Evolutionary conservation across 2,797 vertebrate species (phyloP), one percentile per base, ranked within the genome.

Genomic region (Dendrocincla fuliginosa): DNA sequence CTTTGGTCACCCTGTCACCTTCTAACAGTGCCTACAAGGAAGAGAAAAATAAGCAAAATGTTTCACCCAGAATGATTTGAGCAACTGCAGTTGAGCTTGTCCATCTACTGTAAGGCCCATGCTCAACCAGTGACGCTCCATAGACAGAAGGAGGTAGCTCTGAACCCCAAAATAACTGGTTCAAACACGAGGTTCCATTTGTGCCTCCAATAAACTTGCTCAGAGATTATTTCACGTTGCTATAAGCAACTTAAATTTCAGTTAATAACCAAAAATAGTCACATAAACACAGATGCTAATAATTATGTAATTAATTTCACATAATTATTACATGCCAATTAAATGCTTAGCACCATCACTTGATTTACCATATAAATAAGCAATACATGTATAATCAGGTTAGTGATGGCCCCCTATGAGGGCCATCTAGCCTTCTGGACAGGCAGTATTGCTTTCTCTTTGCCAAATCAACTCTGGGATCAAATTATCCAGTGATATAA

Each of bases 341-440:
- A 93, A 95, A 91, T 90, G 33, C 18, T 42, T 84, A 91, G 73
- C 41, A 76, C 61, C 15, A 33, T 39, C 49, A 93, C 65, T 75
- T 91, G 75, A 83, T 89, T 90, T 74, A 81, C 37, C 41, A 4
- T 75, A 71, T 78, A 95, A 95, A 94, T 81, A 88, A 94, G 61
- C 41, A 75, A 41, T 67, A 50, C 18, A 35, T 50, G 20, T 57
- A 28, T 77, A 61, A 95, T 87, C 95, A 83, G 49, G 37, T 77
- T 63, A 67, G 41, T 76, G 73, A 73, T 56, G 60, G 20, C 44
- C 44, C 44, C 44, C 20, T 22, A 12, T 87, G 49, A 88, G 46
- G 27, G 16, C 50, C n/a, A 79, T 56, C 32, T 47, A 79, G 8
- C 10, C 73, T 56, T 69, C 67, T 90, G 44, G 33, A 74, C 56